phyloP scores from a whole-genome alignment of 2,113 vertebrate species.

The Scomber colias region DNA sequence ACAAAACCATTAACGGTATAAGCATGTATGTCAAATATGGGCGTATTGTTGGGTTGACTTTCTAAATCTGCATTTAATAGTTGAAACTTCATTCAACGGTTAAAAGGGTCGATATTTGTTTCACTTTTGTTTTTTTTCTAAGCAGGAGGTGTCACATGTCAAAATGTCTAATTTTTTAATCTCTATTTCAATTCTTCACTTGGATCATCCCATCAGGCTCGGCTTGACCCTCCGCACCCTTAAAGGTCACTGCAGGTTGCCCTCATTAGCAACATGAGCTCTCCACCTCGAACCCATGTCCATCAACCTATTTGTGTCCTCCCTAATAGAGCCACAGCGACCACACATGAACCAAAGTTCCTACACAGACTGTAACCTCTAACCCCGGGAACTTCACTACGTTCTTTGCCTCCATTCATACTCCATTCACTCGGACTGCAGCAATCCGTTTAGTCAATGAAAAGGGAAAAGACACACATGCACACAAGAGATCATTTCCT shows the following conservation, averaged over 20 bases:
- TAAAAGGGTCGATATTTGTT: no score
- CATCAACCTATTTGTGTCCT: slow-evolving; percentile 56
- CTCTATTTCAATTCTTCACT: slow-evolving; percentile 29
- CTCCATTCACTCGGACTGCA: slow-evolving; percentile 41
- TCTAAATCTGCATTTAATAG: no score
- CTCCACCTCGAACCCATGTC: slow-evolving; percentile 51
- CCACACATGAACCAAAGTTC: slow-evolving; percentile 68
- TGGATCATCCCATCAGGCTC: slow-evolving; percentile 48
- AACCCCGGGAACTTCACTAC: slow-evolving; percentile 60
- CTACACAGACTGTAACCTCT: slow-evolving; percentile 67
- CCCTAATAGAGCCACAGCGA: slow-evolving; percentile 53
- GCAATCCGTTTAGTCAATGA: slow-evolving; percentile 69
- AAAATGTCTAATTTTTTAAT: slow-evolving; percentile 11
- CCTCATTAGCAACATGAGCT: slow-evolving; percentile 76
- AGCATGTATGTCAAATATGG: no score
- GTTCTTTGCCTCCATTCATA: slow-evolving; percentile 63
- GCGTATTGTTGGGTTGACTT: no score
- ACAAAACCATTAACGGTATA: no score
- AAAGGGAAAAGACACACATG: slow-evolving; percentile 63
- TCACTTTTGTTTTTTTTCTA: not conserved
- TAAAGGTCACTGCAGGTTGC: slow-evolving; percentile 64
- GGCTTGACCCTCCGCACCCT: slow-evolving; percentile 51
- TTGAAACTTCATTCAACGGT: no score
- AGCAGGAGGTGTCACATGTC: not conserved
- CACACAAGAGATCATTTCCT: slow-evolving; percentile 67